Base-by-base conservation (phyloP, 2,888 invertebrate genomes). In the Noctua janthina region DNA sequence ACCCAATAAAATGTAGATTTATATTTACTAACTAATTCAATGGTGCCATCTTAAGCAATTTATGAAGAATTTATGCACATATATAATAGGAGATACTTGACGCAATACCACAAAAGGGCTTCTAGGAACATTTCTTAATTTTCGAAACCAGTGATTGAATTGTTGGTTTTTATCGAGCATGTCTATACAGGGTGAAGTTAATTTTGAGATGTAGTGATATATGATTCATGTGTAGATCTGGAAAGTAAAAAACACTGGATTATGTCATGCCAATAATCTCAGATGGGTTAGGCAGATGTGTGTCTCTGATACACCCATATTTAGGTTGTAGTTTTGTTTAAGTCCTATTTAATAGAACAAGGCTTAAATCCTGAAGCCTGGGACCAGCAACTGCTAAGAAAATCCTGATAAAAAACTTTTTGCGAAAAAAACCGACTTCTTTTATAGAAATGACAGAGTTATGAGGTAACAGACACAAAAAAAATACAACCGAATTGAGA, bases 31-130 rank as follows among this genome's bases (percentile, higher is more conserved):
- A 87, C 73, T 46, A 77, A 87, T 79, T 84, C 81, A 79, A 86
- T 86, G 76, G 77, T 64, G 76, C 68, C 75, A 80, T 86, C 49
- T 62, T 49, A 67, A 73, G 76, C 72, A 86, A 84, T 79, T 82
- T 86, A 86, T 86, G 64, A 76, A 72, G 66, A 85, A 80, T 80
- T 88, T 87, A 88, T 87, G 86, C 80, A 85, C 83, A 87, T 85
- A 76, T 23, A 73, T 80, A 76, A 81, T 73, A 20, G 23, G 73
- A 56, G 39, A 72, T 13, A 74, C 46, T 67, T 77, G 75, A 84
- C 75, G 59, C 46, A 86, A 78, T 66, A 17, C 77, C 17, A 84
- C 39, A 71, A 81, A 86, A 81, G 71, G 78, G 76, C 29, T 81
- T 78, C 66, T 35, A 64, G 15, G 13, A 69, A 72, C 15, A 72